phyloP scores from a whole-genome alignment of 1,140 invertebrate species.

The Telenomus remus region DNA sequence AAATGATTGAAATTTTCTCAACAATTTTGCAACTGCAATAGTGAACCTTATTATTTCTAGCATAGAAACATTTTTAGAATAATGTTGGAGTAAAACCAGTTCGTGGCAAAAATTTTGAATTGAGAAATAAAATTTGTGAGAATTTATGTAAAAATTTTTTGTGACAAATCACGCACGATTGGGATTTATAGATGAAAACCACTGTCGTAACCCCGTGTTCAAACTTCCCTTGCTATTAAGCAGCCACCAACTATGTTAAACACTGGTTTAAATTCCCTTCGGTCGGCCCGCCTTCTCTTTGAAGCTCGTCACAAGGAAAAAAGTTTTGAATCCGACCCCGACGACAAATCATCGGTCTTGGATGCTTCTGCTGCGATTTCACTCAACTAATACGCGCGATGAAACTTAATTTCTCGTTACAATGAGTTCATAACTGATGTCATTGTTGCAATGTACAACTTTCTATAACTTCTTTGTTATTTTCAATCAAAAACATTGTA shows the following conservation, averaged over 20 bases:
- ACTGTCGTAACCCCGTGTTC: constrained; percentile 48
- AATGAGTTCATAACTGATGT: too few relatives aligned
- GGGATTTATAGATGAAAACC: constrained; percentile 49
- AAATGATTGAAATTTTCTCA: too few relatives aligned
- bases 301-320: constrained; percentile 38
- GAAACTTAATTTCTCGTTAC: neutral
- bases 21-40: too few relatives aligned
- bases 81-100: too few relatives aligned
- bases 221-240: constrained; percentile 60
- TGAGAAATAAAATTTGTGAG: too few relatives aligned
- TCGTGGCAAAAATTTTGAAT: too few relatives aligned
- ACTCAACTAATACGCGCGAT: constrained; percentile 23
- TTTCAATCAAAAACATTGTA: too few relatives aligned
- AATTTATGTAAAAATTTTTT: too few relatives aligned
- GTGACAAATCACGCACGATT: neutral
- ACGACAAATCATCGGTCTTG: constrained; percentile 32
- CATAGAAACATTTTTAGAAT: too few relatives aligned
- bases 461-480: too few relatives aligned
- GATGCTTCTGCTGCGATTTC: constrained; percentile 20
- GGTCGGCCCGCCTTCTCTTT: constrained; percentile 50
- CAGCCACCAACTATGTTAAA: constrained; percentile 69
- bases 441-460: too few relatives aligned
- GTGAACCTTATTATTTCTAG: too few relatives aligned
- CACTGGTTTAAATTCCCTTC: constrained; percentile 68
- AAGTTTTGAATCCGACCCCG: constrained; percentile 44